phyloP scores from a whole-genome alignment of 1,140 invertebrate genomes.

The Drosophila ananassae region DNA sequence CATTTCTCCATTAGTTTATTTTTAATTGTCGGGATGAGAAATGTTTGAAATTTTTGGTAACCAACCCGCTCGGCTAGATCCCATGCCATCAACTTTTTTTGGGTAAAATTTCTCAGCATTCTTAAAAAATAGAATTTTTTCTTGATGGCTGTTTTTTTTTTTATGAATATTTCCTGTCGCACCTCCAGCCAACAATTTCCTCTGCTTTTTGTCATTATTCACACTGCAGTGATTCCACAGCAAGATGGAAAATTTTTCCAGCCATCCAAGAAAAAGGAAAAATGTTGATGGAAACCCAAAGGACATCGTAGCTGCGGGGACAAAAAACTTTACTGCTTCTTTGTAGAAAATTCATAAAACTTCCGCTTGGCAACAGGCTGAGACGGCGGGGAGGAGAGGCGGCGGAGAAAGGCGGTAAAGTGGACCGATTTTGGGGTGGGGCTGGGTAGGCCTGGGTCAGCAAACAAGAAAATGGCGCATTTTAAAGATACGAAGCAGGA shows the following conservation, averaged over 20 bases:
- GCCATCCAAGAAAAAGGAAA: conserved; percentile 16
- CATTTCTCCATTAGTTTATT: conserved; percentile 13
- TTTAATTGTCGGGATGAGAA: conserved; percentile 30
- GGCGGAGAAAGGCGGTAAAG: neutral
- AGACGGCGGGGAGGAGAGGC: neutral
- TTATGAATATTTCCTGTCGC: conserved; percentile 77
- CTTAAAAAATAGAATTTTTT: conserved; percentile 20
- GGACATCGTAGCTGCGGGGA: conserved; percentile 27
- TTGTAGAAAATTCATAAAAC: conserved; percentile 81
- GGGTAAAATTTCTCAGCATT: conserved; percentile 26
- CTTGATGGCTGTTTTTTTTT: conserved; percentile 61
- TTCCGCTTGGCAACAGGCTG: conserved; percentile 60
- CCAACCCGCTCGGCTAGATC: conserved; percentile 58
- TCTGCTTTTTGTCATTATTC: conserved; percentile 62
- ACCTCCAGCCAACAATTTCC: conserved; percentile 45
- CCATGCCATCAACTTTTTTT: conserved; percentile 16
- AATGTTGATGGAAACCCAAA: conserved; percentile 37
- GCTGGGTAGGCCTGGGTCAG: conserved; percentile 26
- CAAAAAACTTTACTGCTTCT: conserved; percentile 74
- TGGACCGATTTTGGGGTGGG: neutral
- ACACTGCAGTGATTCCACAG: conserved; percentile 78
- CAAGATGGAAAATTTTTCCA: conserved; percentile 46
- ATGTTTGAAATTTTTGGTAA: conserved; percentile 36
- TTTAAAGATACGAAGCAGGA: conserved; percentile 56
- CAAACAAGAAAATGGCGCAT: conserved; percentile 82